Base-by-base conservation (phyloP, 1,140 invertebrate genomes). In the Popillia japonica region DNA sequence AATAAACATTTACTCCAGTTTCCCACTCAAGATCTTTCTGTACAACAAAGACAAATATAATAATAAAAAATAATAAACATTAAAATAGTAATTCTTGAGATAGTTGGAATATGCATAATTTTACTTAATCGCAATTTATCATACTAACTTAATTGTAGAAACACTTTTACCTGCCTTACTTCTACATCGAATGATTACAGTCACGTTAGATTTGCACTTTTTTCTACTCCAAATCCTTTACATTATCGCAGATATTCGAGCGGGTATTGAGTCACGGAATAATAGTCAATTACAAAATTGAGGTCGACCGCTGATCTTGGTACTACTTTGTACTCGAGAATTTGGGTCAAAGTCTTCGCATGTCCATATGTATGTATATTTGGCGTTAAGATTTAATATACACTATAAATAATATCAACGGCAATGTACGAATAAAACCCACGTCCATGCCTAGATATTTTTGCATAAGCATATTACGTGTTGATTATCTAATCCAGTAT, bases 271-370 rank as follows among this genome's bases (percentile, higher is more conserved):
- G 61, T 68, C 61, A 68, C 61, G 61, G 61, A 27, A 68, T 68
- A 68, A 68, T 68, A 68, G 61, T 68, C 61, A 68, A 68, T 68
- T 68, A 68, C 22, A 68, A 68, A 68, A 68, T 68, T 68, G 61
- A 68, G 61, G 61, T 22, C 61, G 22, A 23, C 61, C 27, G 22
- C 22, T 68, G 61, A 68, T 68, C 61, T 68, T 68, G 61, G 61
- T 68, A 68, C 61, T 68, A 68, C 61, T 68, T 68, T 68, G 27
- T 68, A 27, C 22, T 34, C 17, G 27, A 68, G 61, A 68, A 68
- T 68, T 68, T 68, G 11, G 61, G 61, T 68, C 61, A 68, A 68
- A 68, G 61, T 68, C 61, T 68, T 68, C 61, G 22, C 22, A 11
- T 68, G 61, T 68, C 61, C 61, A 68, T 22, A 68, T 68, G 61